Evolutionary conservation across 2,113 vertebrate genomes (phyloP).

Genomic region (Vulpes lagopus): DNA sequence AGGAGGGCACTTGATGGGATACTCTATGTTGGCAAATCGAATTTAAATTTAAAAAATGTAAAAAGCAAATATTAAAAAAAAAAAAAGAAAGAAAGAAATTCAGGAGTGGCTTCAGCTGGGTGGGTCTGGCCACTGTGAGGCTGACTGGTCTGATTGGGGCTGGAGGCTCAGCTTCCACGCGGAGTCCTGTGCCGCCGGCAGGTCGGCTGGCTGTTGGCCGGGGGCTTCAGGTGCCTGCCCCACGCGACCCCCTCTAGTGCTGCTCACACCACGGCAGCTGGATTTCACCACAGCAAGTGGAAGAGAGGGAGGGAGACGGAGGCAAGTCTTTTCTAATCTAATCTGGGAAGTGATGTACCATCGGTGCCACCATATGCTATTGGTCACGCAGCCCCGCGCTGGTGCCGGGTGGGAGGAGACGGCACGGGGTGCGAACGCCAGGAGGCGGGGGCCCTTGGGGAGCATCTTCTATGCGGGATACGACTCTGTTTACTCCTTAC

Average conservation of each 20-base stretch:
- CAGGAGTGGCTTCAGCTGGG: background rate
- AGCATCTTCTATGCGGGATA: background rate
- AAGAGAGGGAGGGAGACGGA: background rate
- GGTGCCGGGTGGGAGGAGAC: background rate
- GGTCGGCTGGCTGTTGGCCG: background rate
- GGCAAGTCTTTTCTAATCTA: background rate
- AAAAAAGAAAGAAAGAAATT: too few relatives aligned
- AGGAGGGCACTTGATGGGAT: too few relatives aligned
- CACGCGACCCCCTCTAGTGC: background rate
- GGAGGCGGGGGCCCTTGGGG: background rate
- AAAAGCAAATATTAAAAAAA: too few relatives aligned
- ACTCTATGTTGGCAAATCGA: too few relatives aligned
- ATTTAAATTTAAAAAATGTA: too few relatives aligned
- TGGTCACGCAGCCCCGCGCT: background rate
- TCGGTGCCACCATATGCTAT: background rate
- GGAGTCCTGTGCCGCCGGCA: too few relatives aligned
- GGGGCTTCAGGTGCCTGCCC: background rate
- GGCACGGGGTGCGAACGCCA: background rate
- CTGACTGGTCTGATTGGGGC: too few relatives aligned
- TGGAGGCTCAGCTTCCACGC: too few relatives aligned
- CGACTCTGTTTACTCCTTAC: background rate
- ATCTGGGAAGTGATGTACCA: background rate
- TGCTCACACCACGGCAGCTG: background rate
- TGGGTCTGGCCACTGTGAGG: background rate
- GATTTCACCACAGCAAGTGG: background rate